Percentiles rank a stretch among this genome's conserved stretches.
Conservation (phyloP, 2,113 vertebrate species). For the Uropsilus gracilis region DNA sequence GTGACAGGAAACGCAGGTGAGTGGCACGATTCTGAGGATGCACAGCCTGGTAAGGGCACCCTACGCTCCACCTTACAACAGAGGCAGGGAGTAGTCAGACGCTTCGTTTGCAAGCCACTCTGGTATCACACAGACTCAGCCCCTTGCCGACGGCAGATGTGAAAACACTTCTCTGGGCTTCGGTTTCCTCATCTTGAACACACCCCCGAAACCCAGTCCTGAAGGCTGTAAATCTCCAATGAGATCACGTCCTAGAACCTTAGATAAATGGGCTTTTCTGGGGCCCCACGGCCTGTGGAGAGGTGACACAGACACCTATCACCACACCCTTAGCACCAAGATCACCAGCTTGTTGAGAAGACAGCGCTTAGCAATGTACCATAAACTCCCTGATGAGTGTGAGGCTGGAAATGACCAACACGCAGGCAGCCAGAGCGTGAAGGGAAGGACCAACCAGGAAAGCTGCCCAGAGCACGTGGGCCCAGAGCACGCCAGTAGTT, state of each 20-base stretch:
- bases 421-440: background rate
- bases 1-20: too few relatives aligned
- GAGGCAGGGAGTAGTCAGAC: background rate
- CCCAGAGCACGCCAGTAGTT: too few relatives aligned
- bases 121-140: background rate
- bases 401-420: background rate
- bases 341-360: background rate
- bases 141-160: background rate
- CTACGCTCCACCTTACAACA: background rate
- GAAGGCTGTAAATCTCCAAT: background rate
- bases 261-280: background rate
- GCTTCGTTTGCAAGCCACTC: background rate
- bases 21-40: too few relatives aligned
- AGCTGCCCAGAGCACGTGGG: background rate
- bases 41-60: too few relatives aligned
- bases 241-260: background rate
- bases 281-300: background rate
- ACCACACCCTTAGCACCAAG: background rate
- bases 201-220: background rate
- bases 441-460: too few relatives aligned
- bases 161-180: slow-evolving; percentile 5
- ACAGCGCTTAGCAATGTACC: background rate
- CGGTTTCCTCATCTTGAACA: slow-evolving; percentile 11
- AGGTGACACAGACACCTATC: background rate
- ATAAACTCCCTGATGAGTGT: background rate